Base-by-base conservation (phyloP, 2,888 invertebrate genomes). In the Strigamia maritima region DNA sequence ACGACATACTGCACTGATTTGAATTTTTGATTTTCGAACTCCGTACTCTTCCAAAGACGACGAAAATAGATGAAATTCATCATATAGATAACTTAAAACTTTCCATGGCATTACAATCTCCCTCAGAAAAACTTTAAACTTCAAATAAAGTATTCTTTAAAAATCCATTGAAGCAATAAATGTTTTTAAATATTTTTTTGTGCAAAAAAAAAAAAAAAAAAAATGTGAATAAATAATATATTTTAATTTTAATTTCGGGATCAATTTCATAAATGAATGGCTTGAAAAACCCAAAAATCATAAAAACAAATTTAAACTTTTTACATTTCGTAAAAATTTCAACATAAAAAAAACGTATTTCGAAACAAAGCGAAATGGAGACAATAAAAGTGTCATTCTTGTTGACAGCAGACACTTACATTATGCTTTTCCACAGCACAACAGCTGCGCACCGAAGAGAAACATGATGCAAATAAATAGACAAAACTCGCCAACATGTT, bases 401-500 rank as follows among this genome's bases (percentile, higher is more conserved):
- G 54, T 54, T 54, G 54, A 54, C 54, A 54, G 54, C 2, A n/a
- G 54, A 19, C 54, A 54, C 19, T 54, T 54, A 19, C 22, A 54
- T 54, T 54, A 19, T 19, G 54, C 54, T 19, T n/a, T 19, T 54
- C n/a, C 54, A 19, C 54, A 6, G 22, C 19, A 54, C 54, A 54
- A 19, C 54, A 54, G 54, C 54, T 54, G 54, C 19, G 54, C 19
- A 6, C n/a, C n/a, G 19, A 54, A 19, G 19, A 54, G 54, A 54
- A 54, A 54, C 54, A 54, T 10, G 54, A 54, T 54, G 54, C 54
- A 54, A 54, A 54, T 54, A 54, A 54, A 54, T 54, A 54, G 54
- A 54, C 54, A 19, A 54, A 54, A 54, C 54, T 54, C 54, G 54
- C 54, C 54, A 54, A 54, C 54, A 54, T 54, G 54, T 54, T 54